phyloP scores from a whole-genome alignment of 2,797 vertebrate genomes.

The Hippoglossus hippoglossus region DNA sequence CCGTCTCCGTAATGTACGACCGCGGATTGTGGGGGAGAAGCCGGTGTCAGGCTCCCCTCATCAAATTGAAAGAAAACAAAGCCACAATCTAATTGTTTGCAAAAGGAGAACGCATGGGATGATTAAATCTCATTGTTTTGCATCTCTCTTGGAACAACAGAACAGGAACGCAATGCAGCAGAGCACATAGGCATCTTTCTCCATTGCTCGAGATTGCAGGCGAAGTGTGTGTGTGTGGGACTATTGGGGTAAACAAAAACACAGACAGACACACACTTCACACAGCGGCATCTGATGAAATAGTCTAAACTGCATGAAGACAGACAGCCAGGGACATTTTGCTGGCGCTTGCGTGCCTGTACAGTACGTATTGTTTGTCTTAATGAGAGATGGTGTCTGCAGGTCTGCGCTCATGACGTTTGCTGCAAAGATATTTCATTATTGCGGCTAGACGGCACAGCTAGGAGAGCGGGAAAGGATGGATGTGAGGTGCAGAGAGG shows the following conservation, averaged over 20 bases:
- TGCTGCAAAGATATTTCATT: conserved; percentile 44
- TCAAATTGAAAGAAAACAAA: conserved; percentile 76
- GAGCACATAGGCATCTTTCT: conserved; percentile 9
- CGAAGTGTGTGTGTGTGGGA: conserved; percentile 32
- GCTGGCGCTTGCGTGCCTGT: conserved; percentile 55
- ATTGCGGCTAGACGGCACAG: conserved; percentile 22
- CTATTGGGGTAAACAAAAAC: conserved; percentile 42
- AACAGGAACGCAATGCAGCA: conserved; percentile 31
- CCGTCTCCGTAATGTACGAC: conserved; percentile 73
- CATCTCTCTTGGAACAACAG: conserved; percentile 30
- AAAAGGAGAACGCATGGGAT: conserved; percentile 58
- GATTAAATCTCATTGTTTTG: conserved; percentile 73
- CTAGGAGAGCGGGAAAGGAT: conserved; percentile 12
- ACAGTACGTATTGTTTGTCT: conserved; percentile 74
- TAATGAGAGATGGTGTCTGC: conserved; percentile 80
- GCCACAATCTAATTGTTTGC: conserved; percentile 76
- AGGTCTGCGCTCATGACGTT: conserved; percentile 46
- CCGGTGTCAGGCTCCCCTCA: conserved; percentile 64
- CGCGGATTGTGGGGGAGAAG: conserved; percentile 48
- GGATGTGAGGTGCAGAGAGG: neutral
- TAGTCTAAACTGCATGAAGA: conserved; percentile 36
- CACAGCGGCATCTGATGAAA: conserved; percentile 54
- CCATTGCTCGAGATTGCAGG: conserved; percentile 21
- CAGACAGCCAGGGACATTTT: conserved; percentile 58
- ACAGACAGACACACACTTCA: conserved; percentile 31